A percentile compares a stretch with the other conserved stretches of the same genome.
Evolutionary conservation across 1,140 invertebrate genomes (phyloP).

Genomic region (Panulirus ornatus): DNA sequence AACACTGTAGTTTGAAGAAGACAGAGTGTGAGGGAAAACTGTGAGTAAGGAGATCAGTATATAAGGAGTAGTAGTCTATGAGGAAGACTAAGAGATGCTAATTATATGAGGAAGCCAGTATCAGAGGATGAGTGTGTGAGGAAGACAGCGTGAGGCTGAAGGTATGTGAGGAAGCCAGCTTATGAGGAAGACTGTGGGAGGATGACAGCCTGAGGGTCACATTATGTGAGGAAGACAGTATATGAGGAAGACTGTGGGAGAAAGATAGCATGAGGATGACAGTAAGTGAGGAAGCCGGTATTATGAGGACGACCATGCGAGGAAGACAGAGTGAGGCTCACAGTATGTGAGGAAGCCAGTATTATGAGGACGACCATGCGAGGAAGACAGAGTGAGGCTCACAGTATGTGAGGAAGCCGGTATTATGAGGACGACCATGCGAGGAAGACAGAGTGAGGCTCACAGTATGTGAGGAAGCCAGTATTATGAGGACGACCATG

Average conservation of each 20-base stretch:
- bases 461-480: background rate
- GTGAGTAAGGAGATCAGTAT: background rate
- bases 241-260: background rate
- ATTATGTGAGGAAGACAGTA: background rate
- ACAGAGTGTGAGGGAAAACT: too few relatives aligned
- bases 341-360: too few relatives aligned
- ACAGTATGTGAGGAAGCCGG: too few relatives aligned
- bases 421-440: background rate
- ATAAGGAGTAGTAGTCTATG: too few relatives aligned
- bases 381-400: constrained; percentile 10
- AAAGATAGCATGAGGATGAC: background rate
- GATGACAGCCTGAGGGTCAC: background rate
- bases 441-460: background rate
- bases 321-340: constrained; percentile 12
- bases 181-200: background rate
- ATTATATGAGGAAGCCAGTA: background rate
- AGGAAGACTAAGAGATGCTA: background rate
- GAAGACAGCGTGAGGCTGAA: background rate
- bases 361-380: background rate
- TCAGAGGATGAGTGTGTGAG: too few relatives aligned
- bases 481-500: background rate
- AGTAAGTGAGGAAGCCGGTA: background rate
- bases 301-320: background rate
- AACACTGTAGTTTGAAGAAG: too few relatives aligned
- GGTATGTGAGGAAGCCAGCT: background rate